Percentiles rank a stretch among this genome's conserved stretches.
These are phyloP conservation scores for Philereme vetulata DNA, from an alignment of 2,888 invertebrate genomes.

Conservation along the genomic window DNA sequence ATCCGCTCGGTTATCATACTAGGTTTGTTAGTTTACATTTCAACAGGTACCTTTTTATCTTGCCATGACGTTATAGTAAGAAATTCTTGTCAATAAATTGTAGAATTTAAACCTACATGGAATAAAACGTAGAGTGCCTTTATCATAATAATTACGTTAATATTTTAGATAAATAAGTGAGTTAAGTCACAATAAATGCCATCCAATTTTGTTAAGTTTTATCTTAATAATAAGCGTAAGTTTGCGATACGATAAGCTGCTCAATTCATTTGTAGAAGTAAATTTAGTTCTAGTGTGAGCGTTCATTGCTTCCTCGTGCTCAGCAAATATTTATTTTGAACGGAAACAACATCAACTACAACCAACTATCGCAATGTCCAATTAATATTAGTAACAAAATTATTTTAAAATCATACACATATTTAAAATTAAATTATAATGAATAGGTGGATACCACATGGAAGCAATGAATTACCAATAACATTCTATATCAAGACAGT, in stretches of 20 bases:
- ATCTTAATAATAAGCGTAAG: conserved; percentile 63
- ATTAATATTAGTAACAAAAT: conserved; percentile 28
- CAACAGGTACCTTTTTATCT: conserved; percentile 84
- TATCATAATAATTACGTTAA: conserved; percentile 75
- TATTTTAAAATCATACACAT: conserved; percentile 20
- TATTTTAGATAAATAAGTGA: conserved; percentile 74
- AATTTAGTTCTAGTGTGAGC: conserved; percentile 62
- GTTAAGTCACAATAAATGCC: conserved; percentile 84
- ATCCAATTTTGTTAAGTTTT: conserved; percentile 84
- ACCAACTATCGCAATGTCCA: conserved; percentile 39
- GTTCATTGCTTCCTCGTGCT: conserved; percentile 57
- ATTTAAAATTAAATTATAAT: conserved; percentile 35
- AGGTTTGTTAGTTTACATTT: conserved; percentile 75
- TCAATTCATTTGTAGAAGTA: conserved; percentile 79
- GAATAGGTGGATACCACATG: conserved; percentile 37
- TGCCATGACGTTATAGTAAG: conserved; percentile 83
- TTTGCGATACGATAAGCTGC: conserved; percentile 76
- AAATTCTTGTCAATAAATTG: conserved; percentile 76
- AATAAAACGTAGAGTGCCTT: conserved; percentile 77
- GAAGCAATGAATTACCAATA: conserved; percentile 63
- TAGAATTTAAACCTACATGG: conserved; percentile 66
- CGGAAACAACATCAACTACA: conserved; percentile 35
- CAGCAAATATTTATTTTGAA: conserved; percentile 35
- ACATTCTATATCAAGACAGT: conserved; percentile 63
- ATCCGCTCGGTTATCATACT: conserved; percentile 80